These are phyloP conservation scores for Rallus crepitans DNA, from an alignment of 2,797 vertebrate species.

Conservation along the genomic window DNA sequence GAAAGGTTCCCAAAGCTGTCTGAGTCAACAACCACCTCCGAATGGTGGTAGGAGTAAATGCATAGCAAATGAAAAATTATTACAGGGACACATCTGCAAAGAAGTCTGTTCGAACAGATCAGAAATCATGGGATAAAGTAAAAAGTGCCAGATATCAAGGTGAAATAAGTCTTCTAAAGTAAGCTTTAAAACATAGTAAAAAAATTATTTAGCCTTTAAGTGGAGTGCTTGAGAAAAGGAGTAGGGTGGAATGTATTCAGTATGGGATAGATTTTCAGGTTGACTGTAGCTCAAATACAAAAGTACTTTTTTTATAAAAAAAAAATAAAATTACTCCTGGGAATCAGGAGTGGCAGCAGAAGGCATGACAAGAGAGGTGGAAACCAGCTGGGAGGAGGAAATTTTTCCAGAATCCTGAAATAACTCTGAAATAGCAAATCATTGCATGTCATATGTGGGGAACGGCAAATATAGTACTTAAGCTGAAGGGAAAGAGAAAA, in stretches of 20 bases:
- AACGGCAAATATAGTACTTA: background rate
- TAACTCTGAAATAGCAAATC: background rate
- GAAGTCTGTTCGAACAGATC: background rate
- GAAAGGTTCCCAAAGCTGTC: slow-evolving; percentile 1
- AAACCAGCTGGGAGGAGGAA: background rate
- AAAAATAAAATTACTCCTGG: background rate
- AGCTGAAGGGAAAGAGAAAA: background rate
- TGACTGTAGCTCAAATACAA: background rate
- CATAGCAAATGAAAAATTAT: background rate
- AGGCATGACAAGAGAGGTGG: background rate
- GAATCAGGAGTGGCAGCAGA: background rate
- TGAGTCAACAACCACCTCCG: background rate
- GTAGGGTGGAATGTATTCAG: background rate
- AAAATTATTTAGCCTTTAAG: background rate
- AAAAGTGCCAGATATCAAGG: background rate
- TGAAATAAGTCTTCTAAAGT: background rate
- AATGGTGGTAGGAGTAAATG: background rate
- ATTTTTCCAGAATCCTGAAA: background rate
- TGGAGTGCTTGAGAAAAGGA: background rate
- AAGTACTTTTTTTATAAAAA: background rate
- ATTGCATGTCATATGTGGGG: background rate
- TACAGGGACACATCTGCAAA: background rate
- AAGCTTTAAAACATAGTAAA: background rate
- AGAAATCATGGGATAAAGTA: background rate
- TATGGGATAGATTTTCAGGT: background rate